These are phyloP conservation scores for Nasonia vitripennis DNA, from an alignment of 1,140 invertebrate genomes.

Conservation along the genomic window DNA sequence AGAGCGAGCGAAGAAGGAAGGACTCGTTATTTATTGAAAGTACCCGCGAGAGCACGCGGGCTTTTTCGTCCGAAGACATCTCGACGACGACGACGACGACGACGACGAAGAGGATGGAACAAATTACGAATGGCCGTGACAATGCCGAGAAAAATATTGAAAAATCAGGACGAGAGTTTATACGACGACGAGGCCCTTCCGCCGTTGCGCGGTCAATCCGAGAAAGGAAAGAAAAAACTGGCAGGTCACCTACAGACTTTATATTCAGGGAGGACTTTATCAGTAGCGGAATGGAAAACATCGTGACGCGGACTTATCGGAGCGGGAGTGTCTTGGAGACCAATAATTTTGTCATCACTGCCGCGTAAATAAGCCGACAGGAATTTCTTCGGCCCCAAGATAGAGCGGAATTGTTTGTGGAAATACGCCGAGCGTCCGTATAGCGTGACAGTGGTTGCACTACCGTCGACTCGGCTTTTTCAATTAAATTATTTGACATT, in stretches of 20 bases:
- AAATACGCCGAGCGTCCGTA: not conserved
- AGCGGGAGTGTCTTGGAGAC: constrained; percentile 16
- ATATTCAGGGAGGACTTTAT: constrained; percentile 4
- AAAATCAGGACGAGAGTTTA: constrained; percentile 15
- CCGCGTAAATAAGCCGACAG: constrained; percentile 27
- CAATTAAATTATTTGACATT: constrained; percentile 31
- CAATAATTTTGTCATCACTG: constrained; percentile 40
- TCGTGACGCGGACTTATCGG: constrained; percentile 32
- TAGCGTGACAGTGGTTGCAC: not conserved
- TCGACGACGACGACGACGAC: not conserved
- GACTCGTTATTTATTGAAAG: constrained; percentile 46
- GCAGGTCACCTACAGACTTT: no score
- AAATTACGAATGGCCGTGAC: constrained; percentile 39
- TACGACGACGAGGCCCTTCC: not conserved
- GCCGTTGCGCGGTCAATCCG: no score
- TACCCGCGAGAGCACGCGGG: not conserved
- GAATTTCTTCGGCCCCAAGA: not conserved
- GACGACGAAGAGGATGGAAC: not conserved
- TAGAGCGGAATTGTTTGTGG: constrained; percentile 32
- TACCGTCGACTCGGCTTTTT: not conserved
- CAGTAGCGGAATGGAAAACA: constrained; percentile 13
- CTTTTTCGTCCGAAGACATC: not conserved
- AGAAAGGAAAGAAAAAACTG: constrained; percentile 7
- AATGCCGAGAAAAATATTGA: constrained; percentile 38
- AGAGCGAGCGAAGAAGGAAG: not conserved